Evolutionary conservation across 2,113 vertebrate species (phyloP), one percentile per base, ranked within the genome.

Genomic region (Toxostoma redivivum): DNA sequence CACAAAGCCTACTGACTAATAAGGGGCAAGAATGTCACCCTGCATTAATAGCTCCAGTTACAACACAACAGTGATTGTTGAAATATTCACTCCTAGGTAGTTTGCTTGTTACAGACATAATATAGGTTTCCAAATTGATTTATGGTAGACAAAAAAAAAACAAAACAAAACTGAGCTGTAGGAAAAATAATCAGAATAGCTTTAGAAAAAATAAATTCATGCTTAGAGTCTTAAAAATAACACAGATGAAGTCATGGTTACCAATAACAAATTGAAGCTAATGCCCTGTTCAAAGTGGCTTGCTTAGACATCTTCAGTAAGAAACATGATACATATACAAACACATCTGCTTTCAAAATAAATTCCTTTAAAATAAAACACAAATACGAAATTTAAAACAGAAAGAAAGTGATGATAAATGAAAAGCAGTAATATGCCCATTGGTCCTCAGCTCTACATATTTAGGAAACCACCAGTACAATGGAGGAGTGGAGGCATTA

Each of bases 221-320:
- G 21, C n/a, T 85, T 87, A 47, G 37, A 65, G 24, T 69, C 42
- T 82, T 87, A 86, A 94, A 96, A 93, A 94, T 74, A 92, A 78
- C 77, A 83, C 12, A 66, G 17, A 90, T 62, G 70, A 89, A 89
- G 45, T 89, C 78, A 91, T 13, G 20, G 61, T 65, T 89, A 84
- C 20, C 65, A 87, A 81, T 25, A 89, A 67, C 30, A 90, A 94
- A 62, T 47, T 69, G 73, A 77, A 95, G 81, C 21, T 95, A 23
- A 61, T 24, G 20, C 31, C 28, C 37, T 81, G 22, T 30, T 91
- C 56, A 35, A 88, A 86, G 56, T 4, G 17, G 31, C 42, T 54
- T 66, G 61, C n/a, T 82, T 45, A 64, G 61, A 44, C 37, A 67
- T 20, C 23, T 71, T 84, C 61, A 57, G 61, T 71, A 86, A 87